A percentile compares a stretch with the other conserved stretches of the same genome.
Conservation (phyloP, 2,113 vertebrate genomes). For the Sturnus vulgaris region DNA sequence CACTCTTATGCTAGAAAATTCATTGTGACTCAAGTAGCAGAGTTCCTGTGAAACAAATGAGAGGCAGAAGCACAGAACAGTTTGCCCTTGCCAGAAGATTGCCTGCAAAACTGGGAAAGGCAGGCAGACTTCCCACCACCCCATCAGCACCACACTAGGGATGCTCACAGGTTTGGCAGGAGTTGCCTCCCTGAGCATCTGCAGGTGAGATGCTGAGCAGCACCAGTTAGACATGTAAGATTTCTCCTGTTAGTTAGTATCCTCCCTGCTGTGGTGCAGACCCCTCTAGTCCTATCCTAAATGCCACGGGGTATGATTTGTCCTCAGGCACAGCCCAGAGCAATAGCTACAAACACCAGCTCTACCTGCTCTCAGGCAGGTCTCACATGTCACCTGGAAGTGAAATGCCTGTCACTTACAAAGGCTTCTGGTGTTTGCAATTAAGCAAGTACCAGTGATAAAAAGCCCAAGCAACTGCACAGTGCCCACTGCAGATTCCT, state of each 20-base stretch:
- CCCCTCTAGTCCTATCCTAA: background rate
- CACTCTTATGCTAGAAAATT: rapidly evolving
- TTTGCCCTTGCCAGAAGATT: background rate
- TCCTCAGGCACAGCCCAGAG: background rate
- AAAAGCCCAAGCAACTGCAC: background rate
- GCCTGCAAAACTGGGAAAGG: background rate
- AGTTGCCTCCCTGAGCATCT: background rate
- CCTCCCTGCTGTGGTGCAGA: background rate
- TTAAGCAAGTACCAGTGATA: background rate
- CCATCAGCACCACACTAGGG: background rate
- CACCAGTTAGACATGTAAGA: background rate
- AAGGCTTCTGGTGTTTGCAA: background rate
- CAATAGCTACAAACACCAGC: background rate
- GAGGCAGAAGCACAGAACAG: background rate
- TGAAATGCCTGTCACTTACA: background rate
- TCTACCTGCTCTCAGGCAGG: background rate
- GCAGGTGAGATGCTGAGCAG: background rate
- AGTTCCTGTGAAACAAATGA: background rate
- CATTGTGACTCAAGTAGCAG: background rate
- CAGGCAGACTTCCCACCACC: background rate
- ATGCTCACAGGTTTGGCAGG: background rate
- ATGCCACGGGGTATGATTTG: background rate
- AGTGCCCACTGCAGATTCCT: background rate
- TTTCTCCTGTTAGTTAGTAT: background rate
- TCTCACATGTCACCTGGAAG: background rate